phyloP scores from a whole-genome alignment of 2,797 vertebrate genomes.

The Onychomys arenicola region DNA sequence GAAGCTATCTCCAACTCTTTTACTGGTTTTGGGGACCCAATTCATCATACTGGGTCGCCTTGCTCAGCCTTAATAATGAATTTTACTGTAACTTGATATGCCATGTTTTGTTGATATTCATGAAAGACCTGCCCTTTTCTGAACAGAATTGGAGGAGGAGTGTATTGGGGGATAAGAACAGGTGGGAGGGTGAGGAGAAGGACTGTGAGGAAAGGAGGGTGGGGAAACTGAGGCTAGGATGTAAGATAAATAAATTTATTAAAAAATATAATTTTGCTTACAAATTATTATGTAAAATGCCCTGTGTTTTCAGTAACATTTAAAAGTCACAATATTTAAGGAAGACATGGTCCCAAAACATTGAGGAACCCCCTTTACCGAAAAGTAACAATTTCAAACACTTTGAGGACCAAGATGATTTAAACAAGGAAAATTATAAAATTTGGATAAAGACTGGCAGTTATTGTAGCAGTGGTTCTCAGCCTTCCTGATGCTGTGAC shows the following conservation, averaged over 20 bases:
- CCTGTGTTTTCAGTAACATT: constrained; percentile 41
- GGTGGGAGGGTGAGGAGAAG: neutral
- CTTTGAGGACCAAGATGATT: neutral
- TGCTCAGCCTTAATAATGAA: neutral
- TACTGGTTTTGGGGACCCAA: neutral
- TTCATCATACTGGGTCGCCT: neutral
- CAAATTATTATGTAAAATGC: constrained; percentile 27
- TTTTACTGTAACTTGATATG: too few species aligned
- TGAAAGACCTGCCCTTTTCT: neutral
- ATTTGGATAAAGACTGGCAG: neutral
- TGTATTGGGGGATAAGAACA: neutral
- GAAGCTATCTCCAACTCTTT: neutral
- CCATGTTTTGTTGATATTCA: too few species aligned
- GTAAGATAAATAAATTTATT: neutral
- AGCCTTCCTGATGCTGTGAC: neutral
- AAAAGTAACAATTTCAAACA: constrained; percentile 30
- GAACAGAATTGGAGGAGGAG: neutral
- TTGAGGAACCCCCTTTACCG: neutral
- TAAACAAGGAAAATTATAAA: neutral
- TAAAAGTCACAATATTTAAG: neutral
- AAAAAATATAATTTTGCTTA: neutral
- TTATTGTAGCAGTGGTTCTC: neutral
- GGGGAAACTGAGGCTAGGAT: neutral
- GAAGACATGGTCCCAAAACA: neutral
- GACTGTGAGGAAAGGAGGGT: neutral